A percentile compares a stretch with the other conserved stretches of the same genome.
These are phyloP conservation scores for Merodon equestris DNA, from an alignment of 2,888 invertebrate species.

Conservation along the genomic window DNA sequence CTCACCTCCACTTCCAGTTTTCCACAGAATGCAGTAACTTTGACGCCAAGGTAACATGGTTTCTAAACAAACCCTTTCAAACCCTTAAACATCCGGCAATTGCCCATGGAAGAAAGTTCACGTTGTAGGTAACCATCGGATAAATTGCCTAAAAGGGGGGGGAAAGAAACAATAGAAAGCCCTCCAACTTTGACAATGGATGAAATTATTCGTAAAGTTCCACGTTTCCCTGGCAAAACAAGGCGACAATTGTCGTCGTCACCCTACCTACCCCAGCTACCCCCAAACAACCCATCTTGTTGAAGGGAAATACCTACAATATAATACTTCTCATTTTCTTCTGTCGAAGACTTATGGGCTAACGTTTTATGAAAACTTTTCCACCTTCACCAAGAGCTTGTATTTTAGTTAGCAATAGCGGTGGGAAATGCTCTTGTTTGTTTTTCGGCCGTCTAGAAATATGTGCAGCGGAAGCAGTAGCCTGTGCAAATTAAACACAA, in stretches of 20 bases:
- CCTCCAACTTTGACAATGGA: slow-evolving; percentile 63
- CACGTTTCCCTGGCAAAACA: slow-evolving; percentile 28
- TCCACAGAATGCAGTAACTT: slow-evolving; percentile 11
- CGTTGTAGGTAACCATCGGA: slow-evolving; percentile 47
- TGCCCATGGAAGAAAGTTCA: slow-evolving; percentile 29
- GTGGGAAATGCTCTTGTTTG: slow-evolving; percentile 39
- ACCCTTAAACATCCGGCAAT: slow-evolving; percentile 48
- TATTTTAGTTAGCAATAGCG: background rate
- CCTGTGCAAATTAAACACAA: slow-evolving; percentile 33
- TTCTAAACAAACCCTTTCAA: slow-evolving; percentile 9
- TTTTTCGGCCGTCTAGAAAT: no score
- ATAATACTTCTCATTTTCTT: slow-evolving; percentile 4
- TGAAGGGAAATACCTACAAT: slow-evolving; percentile 10
- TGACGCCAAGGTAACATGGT: no score
- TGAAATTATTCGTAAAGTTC: slow-evolving; percentile 65
- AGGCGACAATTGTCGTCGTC: slow-evolving; percentile 18
- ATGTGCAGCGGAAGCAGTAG: no score
- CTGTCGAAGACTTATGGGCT: slow-evolving; percentile 34
- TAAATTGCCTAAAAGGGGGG: slow-evolving; percentile 60
- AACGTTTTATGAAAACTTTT: slow-evolving; percentile 29
- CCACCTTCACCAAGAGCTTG: background rate
- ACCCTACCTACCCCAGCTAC: slow-evolving; percentile 6
- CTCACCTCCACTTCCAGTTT: slow-evolving; percentile 22
- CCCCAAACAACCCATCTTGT: no score
- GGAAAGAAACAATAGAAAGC: no score